Base-by-base conservation (phyloP, 2,888 invertebrate species). In the Gymnocheta viridis region DNA sequence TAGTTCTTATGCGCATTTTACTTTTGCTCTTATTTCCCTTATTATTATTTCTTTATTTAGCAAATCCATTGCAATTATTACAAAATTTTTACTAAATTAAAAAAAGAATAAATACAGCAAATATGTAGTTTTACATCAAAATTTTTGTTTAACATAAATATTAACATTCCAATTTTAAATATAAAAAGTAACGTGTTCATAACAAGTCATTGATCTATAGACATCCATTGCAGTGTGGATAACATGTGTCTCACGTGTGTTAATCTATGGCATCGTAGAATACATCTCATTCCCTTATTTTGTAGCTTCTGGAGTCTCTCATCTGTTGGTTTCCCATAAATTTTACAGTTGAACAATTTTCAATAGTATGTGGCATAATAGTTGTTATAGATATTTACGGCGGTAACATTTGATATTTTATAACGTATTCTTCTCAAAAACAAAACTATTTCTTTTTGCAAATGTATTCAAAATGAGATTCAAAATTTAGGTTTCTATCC, bases 121-220 rank as follows among this genome's bases (percentile, higher is more conserved):
- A 47, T 47, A 19, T 19, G 5, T 47, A 47, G 44, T 3, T 17
- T 17, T 17, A 47, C 44, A 47, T 47, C 7, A 47, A 47, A 47
- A 47, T 17, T 47, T 17, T 47, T 47, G n/a, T 47, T 38, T 38
- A 4, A 38, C 38, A 38, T 38, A 38, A 47, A 47, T 47, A 47
- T 19, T 22, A 49, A 49, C 24, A 41, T 12, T 66, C 27, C 29
- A 14, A n/a, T 24, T 62, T 38, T 10, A 51, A 51, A 51, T 24
- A 27, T 24, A 24, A 51, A 51, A 51, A 51, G 24, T 51, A 51
- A 51, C 24, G 10, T 54, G n/a, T 54, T 54, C 54, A n/a, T n/a
- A 27, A 27, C 27, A 27, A 54, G n/a, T 4, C 27, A 27, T 27
- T 27, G 27, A 54, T 14, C n/a, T 27, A 54, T n/a, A 2, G 24